Conservation (phyloP, 2,797 vertebrate genomes). For the Thripadectes ignobilis region DNA sequence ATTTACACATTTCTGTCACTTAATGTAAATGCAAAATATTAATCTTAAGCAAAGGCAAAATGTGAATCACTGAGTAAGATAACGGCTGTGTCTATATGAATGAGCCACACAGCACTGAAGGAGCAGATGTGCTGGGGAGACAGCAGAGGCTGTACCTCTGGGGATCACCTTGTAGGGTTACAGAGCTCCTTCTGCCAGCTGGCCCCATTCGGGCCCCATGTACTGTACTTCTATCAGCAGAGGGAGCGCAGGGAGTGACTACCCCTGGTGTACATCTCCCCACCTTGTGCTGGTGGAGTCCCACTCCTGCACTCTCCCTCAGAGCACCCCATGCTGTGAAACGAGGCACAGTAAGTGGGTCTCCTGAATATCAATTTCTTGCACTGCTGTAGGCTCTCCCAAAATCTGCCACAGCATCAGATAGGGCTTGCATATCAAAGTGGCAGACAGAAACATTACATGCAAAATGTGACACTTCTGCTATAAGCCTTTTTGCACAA, state of each 20-base stretch:
- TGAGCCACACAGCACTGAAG: rapidly evolving
- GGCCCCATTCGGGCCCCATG: neutral
- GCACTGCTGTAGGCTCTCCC: neutral
- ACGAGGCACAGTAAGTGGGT: rapidly evolving
- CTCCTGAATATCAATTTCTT: neutral
- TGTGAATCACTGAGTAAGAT: neutral
- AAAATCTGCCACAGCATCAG: neutral
- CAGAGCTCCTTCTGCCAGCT: neutral
- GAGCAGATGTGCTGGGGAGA: neutral
- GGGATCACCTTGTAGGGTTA: neutral
- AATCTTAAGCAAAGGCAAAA: neutral
- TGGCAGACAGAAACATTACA: neutral
- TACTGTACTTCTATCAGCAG: neutral
- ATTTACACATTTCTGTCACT: neutral
- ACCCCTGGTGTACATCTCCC: rapidly evolving
- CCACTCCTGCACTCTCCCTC: rapidly evolving
- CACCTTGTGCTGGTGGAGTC: rapidly evolving
- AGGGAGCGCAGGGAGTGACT: rapidly evolving
- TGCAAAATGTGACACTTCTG: neutral
- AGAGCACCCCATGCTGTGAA: rapidly evolving
- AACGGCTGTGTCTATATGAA: rapidly evolving
- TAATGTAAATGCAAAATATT: neutral
- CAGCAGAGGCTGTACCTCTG: neutral
- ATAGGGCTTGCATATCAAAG: neutral
- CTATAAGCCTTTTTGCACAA: neutral